Evolutionary conservation across 2,113 vertebrate species (phyloP).

Genomic region (Myxocyprinus asiaticus): DNA sequence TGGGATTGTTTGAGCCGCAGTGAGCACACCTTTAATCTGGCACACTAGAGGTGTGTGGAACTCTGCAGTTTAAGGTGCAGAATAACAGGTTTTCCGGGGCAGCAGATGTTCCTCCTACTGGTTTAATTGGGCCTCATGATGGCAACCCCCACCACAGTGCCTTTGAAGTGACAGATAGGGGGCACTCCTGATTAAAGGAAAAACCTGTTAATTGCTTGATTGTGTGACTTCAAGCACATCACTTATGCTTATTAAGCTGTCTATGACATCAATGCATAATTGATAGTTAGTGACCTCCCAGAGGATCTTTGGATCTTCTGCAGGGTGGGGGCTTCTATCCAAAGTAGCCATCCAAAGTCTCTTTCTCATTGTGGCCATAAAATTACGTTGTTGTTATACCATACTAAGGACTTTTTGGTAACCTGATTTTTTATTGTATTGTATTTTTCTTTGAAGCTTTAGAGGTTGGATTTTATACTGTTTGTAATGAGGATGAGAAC

Average conservation of each 20-base stretch:
- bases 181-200: constrained; percentile 61
- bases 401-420: background rate
- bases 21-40: constrained; percentile 48
- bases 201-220: constrained; percentile 58
- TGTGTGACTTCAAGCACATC: constrained; percentile 46
- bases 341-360: background rate
- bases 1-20: constrained; percentile 24
- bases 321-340: background rate
- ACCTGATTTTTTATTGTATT: background rate
- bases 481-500: background rate
- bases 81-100: constrained; percentile 46
- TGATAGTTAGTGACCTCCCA: constrained; percentile 42
- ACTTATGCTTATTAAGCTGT: constrained; percentile 53
- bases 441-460: no score
- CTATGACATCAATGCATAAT: constrained; percentile 48
- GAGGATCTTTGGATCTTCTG: constrained; percentile 17
- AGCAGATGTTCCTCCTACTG: constrained; percentile 61
- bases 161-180: constrained; percentile 62
- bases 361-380: background rate
- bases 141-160: constrained; percentile 55
- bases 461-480: background rate
- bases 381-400: background rate
- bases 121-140: constrained; percentile 70
- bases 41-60: constrained; percentile 50
- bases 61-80: constrained; percentile 58